Conservation (phyloP, 2,797 vertebrate genomes). For the Oreochromis mossambicus region DNA sequence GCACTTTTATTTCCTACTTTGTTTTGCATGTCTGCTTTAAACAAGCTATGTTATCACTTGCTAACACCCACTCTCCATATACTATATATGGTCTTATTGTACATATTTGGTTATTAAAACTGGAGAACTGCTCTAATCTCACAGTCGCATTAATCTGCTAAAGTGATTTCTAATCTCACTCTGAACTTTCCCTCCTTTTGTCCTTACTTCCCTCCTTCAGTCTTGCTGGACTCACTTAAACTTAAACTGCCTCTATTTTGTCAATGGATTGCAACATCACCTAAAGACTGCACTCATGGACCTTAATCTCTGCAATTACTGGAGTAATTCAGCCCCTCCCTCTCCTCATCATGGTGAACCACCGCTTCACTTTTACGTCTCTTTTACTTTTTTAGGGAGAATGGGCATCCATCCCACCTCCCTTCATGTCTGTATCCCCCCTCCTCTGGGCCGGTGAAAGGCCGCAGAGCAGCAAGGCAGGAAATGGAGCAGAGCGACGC, state of each 20-base stretch:
- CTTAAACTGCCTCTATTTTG: background rate
- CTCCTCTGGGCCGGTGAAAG: slow-evolving; percentile 28
- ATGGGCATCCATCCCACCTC: background rate
- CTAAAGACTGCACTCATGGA: background rate
- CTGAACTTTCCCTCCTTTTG: background rate
- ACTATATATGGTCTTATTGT: background rate
- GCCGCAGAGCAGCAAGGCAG: slow-evolving; percentile 43
- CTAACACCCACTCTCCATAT: background rate
- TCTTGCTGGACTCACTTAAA: background rate
- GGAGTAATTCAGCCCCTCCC: background rate
- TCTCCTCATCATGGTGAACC: slow-evolving; percentile 10
- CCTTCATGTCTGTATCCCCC: background rate
- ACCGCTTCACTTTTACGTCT: slow-evolving; percentile 15
- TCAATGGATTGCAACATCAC: background rate
- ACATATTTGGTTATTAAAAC: background rate
- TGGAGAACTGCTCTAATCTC: background rate
- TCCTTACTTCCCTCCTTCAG: background rate
- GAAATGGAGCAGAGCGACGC: slow-evolving; percentile 60
- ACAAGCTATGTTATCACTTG: background rate
- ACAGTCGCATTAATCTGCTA: background rate
- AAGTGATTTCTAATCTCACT: background rate
- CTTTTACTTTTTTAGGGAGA: slow-evolving; percentile 23
- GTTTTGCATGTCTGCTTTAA: background rate
- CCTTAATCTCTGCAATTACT: background rate
- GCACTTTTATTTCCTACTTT: background rate